Percentiles rank a stretch among this genome's conserved stretches.
Conservation (phyloP, 2,113 vertebrate genomes). For the Nestor notabilis region DNA sequence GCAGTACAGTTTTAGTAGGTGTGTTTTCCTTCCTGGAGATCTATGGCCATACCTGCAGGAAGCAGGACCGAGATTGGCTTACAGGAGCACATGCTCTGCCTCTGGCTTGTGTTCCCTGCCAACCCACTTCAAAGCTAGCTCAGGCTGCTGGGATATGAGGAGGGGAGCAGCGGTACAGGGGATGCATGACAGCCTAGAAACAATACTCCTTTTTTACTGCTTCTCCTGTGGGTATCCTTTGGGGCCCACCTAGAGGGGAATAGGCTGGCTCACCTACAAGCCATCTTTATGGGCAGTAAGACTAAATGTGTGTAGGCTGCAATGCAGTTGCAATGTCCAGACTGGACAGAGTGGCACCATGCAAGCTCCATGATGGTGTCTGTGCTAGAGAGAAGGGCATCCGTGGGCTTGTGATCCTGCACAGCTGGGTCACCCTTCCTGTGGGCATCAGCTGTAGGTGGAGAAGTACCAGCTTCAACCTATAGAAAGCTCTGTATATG, state of each 20-base stretch:
- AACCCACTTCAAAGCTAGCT: conserved; percentile 22
- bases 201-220: background rate
- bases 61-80: background rate
- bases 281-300: rapidly evolving
- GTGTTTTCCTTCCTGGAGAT: background rate
- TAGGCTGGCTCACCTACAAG: background rate
- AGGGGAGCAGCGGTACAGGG: background rate
- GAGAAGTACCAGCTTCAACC: background rate
- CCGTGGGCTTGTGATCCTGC: background rate
- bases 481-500: background rate
- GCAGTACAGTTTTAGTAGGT: background rate
- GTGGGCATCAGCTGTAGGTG: background rate
- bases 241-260: background rate
- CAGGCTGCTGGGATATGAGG: rapidly evolving
- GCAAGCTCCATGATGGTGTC: background rate
- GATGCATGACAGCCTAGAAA: conserved; percentile 20
- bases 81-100: rapidly evolving
- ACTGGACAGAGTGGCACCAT: rapidly evolving
- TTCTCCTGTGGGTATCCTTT: background rate
- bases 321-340: rapidly evolving
- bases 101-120: background rate
- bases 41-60: background rate
- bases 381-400: background rate
- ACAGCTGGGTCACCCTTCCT: background rate
- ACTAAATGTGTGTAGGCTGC: background rate